A percentile compares a stretch with the other conserved stretches of the same genome.
Evolutionary conservation across 1,140 invertebrate genomes (phyloP).

Genomic region (Callitettix versicolor): DNA sequence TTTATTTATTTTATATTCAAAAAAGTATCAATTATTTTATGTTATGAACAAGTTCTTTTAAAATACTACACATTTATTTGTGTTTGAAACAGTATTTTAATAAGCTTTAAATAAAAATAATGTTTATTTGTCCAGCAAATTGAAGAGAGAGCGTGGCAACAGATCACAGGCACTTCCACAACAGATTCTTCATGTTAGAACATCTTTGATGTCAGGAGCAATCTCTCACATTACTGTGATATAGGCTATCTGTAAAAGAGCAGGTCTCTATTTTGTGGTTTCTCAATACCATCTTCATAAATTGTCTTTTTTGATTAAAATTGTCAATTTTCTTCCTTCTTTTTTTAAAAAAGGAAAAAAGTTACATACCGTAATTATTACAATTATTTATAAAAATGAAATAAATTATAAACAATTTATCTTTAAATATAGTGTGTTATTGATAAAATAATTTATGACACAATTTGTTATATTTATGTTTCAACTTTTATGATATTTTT

Average conservation of each 20-base stretch:
- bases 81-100: too few species aligned
- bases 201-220: background rate
- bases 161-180: constrained; percentile 19
- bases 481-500: constrained; percentile 5
- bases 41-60: too few species aligned
- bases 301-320: background rate
- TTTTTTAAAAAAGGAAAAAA: background rate
- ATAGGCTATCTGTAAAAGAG: background rate
- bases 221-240: background rate
- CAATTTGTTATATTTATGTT: constrained; percentile 1
- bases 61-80: too few species aligned
- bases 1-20: too few species aligned
- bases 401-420: background rate
- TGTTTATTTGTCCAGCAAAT: constrained; percentile 17
- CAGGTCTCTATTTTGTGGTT: background rate
- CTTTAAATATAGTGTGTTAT: background rate
- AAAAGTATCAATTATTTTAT: too few species aligned
- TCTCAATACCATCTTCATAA: background rate
- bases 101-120: too few species aligned
- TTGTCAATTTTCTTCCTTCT: background rate
- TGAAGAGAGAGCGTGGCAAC: constrained; percentile 22
- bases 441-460: background rate
- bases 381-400: background rate
- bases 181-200: constrained; percentile 19
- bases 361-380: background rate